Evolutionary conservation across 2,797 vertebrate genomes (phyloP), one percentile per base, ranked within the genome.

Genomic region (Hippocampus kuda): DNA sequence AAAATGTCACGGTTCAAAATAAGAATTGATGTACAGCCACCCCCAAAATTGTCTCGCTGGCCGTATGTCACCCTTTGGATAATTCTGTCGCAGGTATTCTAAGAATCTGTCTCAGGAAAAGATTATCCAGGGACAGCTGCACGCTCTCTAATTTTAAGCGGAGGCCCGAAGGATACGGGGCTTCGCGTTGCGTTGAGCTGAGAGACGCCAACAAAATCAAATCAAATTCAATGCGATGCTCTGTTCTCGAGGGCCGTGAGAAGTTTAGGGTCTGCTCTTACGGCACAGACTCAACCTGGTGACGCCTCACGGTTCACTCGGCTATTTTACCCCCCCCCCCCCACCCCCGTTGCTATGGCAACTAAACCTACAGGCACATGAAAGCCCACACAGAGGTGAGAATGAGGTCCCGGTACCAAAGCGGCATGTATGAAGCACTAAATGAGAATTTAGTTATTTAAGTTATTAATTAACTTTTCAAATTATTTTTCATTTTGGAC

Each of bases 81-180:
- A 89, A 90, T 86, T 89, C 77, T 83, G 88, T 85, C 83, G 62
- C 0, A 66, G 81, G 83, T 90, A 92, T 92, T 91, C 86, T 75
- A 85, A 78, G 90, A 89, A 86, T 90, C 81, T 71, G 82, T 84
- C 84, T 82, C 81, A 82, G 84, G 82, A 90, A 84, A 86, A 90
- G 80, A 89, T 84, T 87, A 88, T 85, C 83, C 83, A 65, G 76
- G 76, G 81, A 85, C 91, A 92, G 90, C 89, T 92, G 91, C 24
- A 65, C 16, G 16, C 87, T 80, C 77, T 86, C 85, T 90, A 84
- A 90, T 89, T 92, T 90, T 88, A 90, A 88, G 84, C 78, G 73
- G 74, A 88, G 79, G 53, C 18, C 53, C 22, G 53, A 1, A 56
- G 53, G 78, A 77, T 79, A 70, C 2, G 56, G 54, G 81, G 75